Conservation (phyloP, 2,888 invertebrate genomes). For the Eupithecia subfuscata region DNA sequence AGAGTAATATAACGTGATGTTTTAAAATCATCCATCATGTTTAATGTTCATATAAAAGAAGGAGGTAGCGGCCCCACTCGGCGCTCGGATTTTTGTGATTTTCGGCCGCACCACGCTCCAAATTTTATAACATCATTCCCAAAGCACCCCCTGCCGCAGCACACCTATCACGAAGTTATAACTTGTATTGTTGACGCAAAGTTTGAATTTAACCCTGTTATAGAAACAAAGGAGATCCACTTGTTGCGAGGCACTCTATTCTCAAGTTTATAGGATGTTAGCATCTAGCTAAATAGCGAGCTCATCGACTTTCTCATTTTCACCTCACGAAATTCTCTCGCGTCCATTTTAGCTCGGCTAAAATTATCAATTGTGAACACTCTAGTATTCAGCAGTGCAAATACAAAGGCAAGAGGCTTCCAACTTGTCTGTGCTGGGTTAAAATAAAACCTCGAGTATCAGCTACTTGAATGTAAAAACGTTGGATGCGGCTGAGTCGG, state of each 20-base stretch:
- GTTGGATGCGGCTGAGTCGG: conserved; percentile 65
- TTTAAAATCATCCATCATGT: conserved; percentile 84
- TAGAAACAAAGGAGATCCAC: conserved; percentile 58
- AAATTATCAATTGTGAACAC: conserved; percentile 71
- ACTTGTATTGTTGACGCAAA: conserved; percentile 41
- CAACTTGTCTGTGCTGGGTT: conserved; percentile 66
- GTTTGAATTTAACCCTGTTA: conserved; percentile 46
- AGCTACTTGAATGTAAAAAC: conserved; percentile 79
- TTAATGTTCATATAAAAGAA: conserved; percentile 82
- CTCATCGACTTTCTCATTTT: conserved; percentile 60
- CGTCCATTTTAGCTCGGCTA: conserved; percentile 55
- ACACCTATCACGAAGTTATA: conserved; percentile 35
- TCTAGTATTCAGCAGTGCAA: conserved; percentile 68
- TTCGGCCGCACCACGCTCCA: conserved; percentile 53
- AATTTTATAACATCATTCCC: conserved; percentile 44
- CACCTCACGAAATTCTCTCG: conserved; percentile 61
- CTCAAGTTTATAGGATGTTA: conserved; percentile 60
- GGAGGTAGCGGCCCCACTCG: conserved; percentile 68
- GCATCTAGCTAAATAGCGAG: conserved; percentile 55
- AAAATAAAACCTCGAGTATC: conserved; percentile 75
- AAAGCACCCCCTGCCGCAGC: conserved; percentile 21
- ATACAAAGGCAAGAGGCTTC: conserved; percentile 71
- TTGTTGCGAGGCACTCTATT: conserved; percentile 57
- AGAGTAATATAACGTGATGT: conserved; percentile 82
- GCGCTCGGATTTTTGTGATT: conserved; percentile 60